These are phyloP conservation scores for Megalops atlanticus DNA, from an alignment of 2,113 vertebrate species.

Conservation along the genomic window DNA sequence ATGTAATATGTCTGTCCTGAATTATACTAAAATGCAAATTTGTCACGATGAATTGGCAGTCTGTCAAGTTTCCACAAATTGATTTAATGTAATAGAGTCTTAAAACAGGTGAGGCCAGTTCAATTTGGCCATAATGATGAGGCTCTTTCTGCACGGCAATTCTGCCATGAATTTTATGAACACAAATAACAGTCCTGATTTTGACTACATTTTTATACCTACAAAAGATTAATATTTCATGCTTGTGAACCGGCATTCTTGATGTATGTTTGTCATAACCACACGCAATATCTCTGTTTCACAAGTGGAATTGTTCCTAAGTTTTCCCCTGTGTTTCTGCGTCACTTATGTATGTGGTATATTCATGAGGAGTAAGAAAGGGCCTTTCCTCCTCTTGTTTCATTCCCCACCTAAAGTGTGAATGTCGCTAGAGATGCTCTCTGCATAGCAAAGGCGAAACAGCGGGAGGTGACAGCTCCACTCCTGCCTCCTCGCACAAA, in stretches of 20 bases:
- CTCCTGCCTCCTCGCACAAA: constrained; percentile 14
- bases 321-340: constrained; percentile 7
- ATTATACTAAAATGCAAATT: too few relatives aligned
- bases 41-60: too few relatives aligned
- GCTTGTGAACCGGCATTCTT: too few relatives aligned
- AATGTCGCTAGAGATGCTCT: constrained; percentile 6
- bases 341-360: constrained; percentile 17
- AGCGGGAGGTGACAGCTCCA: constrained; percentile 30
- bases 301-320: constrained; percentile 28
- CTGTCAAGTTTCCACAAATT: too few relatives aligned
- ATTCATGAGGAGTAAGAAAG: neutral
- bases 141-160: neutral
- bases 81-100: too few relatives aligned
- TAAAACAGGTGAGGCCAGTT: too few relatives aligned
- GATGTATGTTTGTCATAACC: too few relatives aligned
- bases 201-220: too few relatives aligned
- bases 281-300: neutral
- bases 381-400: neutral
- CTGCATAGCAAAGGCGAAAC: constrained; percentile 35
- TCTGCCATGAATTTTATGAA: neutral
- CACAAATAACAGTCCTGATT: neutral
- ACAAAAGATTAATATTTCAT: too few relatives aligned
- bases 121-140: too few relatives aligned
- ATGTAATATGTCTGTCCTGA: too few relatives aligned
- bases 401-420: neutral